Conservation (phyloP, 2,113 vertebrate genomes). For the Pelusios castaneus region DNA sequence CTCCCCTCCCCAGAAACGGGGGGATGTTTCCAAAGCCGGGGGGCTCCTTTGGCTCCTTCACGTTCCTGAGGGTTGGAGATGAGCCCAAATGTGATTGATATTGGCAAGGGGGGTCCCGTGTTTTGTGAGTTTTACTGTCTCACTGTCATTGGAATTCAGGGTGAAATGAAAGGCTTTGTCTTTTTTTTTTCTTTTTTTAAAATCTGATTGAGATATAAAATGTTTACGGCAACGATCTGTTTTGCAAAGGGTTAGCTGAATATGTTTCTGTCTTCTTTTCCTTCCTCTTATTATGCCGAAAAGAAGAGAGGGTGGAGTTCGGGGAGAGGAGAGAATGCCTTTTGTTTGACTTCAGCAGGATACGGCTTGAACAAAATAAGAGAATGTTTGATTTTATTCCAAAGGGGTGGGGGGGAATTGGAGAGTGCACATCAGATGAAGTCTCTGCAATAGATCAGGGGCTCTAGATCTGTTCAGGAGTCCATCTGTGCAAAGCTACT, state of each 20-base stretch:
- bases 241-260: slow-evolving; percentile 25
- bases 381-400: neutral
- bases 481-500: neutral
- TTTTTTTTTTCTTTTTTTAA: no score
- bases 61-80: no score
- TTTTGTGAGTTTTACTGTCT: no score
- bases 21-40: rapidly evolving
- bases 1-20: neutral
- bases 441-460: neutral
- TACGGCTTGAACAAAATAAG: neutral
- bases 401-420: neutral
- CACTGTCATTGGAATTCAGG: neutral
- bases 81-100: no score
- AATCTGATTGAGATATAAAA: neutral
- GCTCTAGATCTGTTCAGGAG: rapidly evolving
- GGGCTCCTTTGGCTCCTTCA: no score
- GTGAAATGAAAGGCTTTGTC: neutral
- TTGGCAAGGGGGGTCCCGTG: no score
- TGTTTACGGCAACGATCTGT: no score
- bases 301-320: neutral
- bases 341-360: neutral
- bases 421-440: rapidly evolving
- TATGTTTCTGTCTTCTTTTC: neutral
- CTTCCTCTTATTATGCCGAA: neutral
- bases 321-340: neutral